Evolutionary conservation across 2,113 vertebrate genomes (phyloP).

Genomic region (Leptobrachium ailaonicum): DNA sequence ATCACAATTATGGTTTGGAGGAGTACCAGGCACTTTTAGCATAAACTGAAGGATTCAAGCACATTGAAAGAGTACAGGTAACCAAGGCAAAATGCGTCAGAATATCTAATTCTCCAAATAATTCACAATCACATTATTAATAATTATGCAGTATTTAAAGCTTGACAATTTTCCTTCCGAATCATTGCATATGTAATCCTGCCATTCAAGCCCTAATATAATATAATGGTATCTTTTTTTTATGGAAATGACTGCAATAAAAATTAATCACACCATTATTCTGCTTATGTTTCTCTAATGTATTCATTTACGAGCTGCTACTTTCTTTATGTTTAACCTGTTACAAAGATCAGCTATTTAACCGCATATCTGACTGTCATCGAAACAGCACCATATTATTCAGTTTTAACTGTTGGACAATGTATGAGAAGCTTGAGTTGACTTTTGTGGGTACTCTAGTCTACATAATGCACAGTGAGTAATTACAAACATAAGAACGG

Average conservation of each 20-base stretch:
- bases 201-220: conserved; percentile 38
- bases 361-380: conserved; percentile 6
- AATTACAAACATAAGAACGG: neutral
- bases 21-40: too few species aligned
- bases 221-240: conserved; percentile 41
- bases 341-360: conserved; percentile 19
- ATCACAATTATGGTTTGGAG: too few species aligned
- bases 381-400: neutral
- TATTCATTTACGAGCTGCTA: conserved; percentile 33
- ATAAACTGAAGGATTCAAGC: too few species aligned
- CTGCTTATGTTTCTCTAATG: conserved; percentile 42
- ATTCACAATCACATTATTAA: too few species aligned
- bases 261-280: conserved; percentile 46
- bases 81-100: too few species aligned
- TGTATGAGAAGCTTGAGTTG: neutral
- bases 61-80: too few species aligned
- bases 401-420: neutral
- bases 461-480: neutral
- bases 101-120: too few species aligned
- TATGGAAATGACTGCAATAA: conserved; percentile 40
- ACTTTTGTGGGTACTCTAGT: neutral
- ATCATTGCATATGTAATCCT: conserved; percentile 38
- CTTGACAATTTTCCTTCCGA: conserved; percentile 16
- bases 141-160: too few species aligned
- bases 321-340: conserved; percentile 27